Evolutionary conservation across 2,113 vertebrate species (phyloP).

Genomic region (Mesocricetus auratus): DNA sequence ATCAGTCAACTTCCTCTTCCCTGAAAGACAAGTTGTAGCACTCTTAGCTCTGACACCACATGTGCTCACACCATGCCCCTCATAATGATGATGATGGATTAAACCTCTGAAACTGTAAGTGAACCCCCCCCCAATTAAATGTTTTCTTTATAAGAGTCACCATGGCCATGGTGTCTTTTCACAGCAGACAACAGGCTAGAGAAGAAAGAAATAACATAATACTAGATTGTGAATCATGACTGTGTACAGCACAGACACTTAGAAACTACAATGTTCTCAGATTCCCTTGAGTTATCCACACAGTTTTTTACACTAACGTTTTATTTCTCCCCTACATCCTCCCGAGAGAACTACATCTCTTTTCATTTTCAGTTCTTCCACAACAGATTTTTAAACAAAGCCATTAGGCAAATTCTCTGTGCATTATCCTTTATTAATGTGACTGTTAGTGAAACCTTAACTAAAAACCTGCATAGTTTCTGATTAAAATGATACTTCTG

Average conservation of each 20-base stretch:
- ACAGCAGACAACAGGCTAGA: not conserved
- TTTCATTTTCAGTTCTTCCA: not conserved
- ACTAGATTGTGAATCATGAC: not conserved
- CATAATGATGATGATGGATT: not conserved
- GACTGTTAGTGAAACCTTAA: constrained; percentile 35
- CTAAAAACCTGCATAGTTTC: constrained; percentile 49
- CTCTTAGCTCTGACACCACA: not conserved
- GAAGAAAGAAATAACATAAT: not conserved
- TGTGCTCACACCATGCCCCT: not conserved
- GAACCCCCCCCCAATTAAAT: not conserved
- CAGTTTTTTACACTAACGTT: not conserved
- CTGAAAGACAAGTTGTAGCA: not conserved
- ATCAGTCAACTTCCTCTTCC: not conserved
- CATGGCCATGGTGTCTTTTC: not conserved
- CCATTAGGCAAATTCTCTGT: not conserved
- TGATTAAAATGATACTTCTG: constrained; percentile 42
- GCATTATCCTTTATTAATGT: constrained; percentile 48
- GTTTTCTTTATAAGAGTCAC: not conserved
- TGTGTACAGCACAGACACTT: not conserved
- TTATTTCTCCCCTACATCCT: not conserved
- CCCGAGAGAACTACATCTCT: not conserved
- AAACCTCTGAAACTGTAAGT: not conserved
- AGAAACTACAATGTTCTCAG: not conserved
- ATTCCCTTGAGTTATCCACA: not conserved
- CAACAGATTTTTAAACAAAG: constrained; percentile 38